Evolutionary conservation across 2,888 invertebrate genomes (phyloP), one percentile per base, ranked within the genome.

Genomic region (Vannuccia rotundouncinata): DNA sequence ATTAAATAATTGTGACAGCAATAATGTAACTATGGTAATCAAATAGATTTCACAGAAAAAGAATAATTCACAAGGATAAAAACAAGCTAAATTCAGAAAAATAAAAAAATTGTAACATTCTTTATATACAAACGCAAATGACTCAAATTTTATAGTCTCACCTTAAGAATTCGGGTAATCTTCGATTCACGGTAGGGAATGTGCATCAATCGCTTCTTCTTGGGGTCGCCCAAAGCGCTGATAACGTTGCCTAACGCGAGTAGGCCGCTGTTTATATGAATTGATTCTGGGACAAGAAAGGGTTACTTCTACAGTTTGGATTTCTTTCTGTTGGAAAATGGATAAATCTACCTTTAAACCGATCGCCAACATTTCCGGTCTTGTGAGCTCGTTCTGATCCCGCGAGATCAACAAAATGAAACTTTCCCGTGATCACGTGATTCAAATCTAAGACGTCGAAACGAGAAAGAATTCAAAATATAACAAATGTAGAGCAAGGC

Each of bases 111-210:
- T n/a, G n/a, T n/a, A n/a, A n/a, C n/a, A n/a, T n/a, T n/a, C n/a
- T n/a, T n/a, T n/a, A n/a, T n/a, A n/a, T n/a, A n/a, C n/a, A n/a
- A n/a, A n/a, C n/a, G n/a, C n/a, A n/a, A n/a, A n/a, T n/a, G n/a
- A n/a, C n/a, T n/a, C n/a, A n/a, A n/a, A n/a, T n/a, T n/a, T n/a
- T n/a, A n/a, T n/a, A n/a, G n/a, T n/a, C n/a, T n/a, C n/a, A n/a
- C n/a, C n/a, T n/a, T n/a, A n/a, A 99, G 90, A n/a, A 99, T 90
- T 83, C 98, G 91, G 0, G 98, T 99, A 10, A 99, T 90, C 87
- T 98, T 99, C 0, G 97, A 97, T 89, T 98, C 98, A 84, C 99
- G 90, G 88, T 99, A 99, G 2, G 98, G 98, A 82, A 99, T 93
- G 89, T 98, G 98, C 78, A 92, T 89, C 1, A 93, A 94, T 88